Base-by-base conservation (phyloP, 2,797 vertebrate genomes). In the Chanos chanos region DNA sequence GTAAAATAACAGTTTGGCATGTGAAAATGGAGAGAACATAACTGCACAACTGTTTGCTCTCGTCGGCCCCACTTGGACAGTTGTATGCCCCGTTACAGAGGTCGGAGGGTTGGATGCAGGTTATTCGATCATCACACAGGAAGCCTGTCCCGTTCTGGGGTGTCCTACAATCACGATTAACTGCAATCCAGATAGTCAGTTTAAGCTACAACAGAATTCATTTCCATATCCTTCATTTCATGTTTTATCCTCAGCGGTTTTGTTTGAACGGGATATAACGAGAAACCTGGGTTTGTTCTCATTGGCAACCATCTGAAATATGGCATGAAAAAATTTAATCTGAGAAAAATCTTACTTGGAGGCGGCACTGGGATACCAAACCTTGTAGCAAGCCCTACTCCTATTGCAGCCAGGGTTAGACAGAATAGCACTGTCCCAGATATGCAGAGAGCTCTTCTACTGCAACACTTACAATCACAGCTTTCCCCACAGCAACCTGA, bases 1-100 rank as follows among this genome's bases (percentile, higher is more conserved):
- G 53, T 10, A 21, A 27, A 44, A 66, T 27, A 7, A 66, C 1
- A 16, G 21, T 34, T 18, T 27, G n/a, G 18, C 10, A 63, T 33
- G 21, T 16, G 18, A 43, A 34, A 27, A 13, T 7, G 12, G 16
- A 6, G 5, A 15, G 3, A 39, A 72, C 84, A 82, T 83, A 41
- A 90, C 87, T 70, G 30, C 89, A 92, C 69, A 91, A 72, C 48
- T 71, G 5, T 36, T 83, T 61, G 4, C 82, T 76, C 66, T 91
- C 89, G 0, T 91, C 88, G 43, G 89, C 86, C 1, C 86, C 71
- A 0, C 73, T 75, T 13, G 66, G 68, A 62, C 90, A 91, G 67
- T 83, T 61, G 34, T 25, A 57, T 44, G 51, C 0, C 1, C 66
- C 12, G 1, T 90, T 81, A 47, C 87, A 91, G 64, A 91, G 82